Percentiles rank a stretch among this genome's conserved stretches.
phyloP scores from a whole-genome alignment of 1,140 invertebrate genomes.

The Zaprionus davidi region DNA sequence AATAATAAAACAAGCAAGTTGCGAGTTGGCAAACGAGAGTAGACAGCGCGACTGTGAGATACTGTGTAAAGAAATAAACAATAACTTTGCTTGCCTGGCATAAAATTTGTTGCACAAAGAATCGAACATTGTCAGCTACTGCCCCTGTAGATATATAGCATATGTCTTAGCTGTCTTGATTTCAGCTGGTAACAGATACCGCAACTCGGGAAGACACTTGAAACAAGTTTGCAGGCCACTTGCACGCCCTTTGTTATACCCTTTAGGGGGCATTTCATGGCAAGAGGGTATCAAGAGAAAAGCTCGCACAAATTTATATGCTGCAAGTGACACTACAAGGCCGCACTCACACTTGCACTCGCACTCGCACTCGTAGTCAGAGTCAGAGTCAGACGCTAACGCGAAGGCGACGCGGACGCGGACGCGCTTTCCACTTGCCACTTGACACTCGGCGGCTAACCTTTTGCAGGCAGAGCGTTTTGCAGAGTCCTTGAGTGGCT shows the following conservation, averaged over 20 bases:
- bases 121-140: too few relatives aligned
- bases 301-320: slow-evolving; percentile 60
- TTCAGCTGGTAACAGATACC: neutral
- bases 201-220: neutral
- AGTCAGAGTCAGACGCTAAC: neutral
- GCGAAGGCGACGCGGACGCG: slow-evolving; percentile 37
- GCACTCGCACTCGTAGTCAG: neutral
- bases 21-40: neutral
- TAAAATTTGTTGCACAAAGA: neutral
- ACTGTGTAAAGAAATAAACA: neutral
- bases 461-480: slow-evolving; percentile 75
- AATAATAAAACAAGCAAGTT: slow-evolving; percentile 32
- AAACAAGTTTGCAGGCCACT: neutral
- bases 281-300: slow-evolving; percentile 28
- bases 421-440: slow-evolving; percentile 54
- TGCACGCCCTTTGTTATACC: slow-evolving; percentile 3
- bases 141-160: too few relatives aligned
- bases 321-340: slow-evolving; percentile 78
- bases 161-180: too few relatives aligned
- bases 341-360: slow-evolving; percentile 37
- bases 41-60: neutral
- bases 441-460: slow-evolving; percentile 73
- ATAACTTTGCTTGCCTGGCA: neutral
- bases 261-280: neutral
- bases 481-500: slow-evolving; percentile 75